Percentiles rank a stretch among this genome's conserved stretches.
phyloP scores from a whole-genome alignment of 2,797 vertebrate genomes.

The Psittacula echo region DNA sequence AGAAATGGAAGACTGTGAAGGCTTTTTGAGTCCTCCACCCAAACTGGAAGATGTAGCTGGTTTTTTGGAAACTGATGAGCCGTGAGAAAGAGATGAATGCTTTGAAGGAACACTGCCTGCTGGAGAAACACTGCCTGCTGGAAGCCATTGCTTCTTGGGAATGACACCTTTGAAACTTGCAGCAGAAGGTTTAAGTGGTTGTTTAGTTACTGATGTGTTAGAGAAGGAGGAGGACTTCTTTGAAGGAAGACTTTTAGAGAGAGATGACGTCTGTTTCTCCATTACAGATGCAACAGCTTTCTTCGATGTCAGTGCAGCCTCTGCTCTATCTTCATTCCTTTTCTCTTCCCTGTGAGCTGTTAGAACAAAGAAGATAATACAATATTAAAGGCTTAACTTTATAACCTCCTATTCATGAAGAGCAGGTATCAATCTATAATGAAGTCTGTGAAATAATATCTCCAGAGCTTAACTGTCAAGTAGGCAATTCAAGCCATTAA shows the following conservation, averaged over 20 bases:
- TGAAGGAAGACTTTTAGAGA: constrained; percentile 65
- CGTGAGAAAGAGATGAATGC: constrained; percentile 59
- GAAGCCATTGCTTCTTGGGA: constrained; percentile 70
- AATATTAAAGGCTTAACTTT: not conserved
- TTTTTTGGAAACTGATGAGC: constrained; percentile 65
- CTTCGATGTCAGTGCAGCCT: constrained; percentile 11
- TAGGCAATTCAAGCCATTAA: not conserved
- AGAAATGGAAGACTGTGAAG: constrained; percentile 37
- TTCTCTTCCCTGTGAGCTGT: constrained; percentile 79
- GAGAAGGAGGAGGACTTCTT: constrained; percentile 78
- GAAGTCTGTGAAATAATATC: not conserved
- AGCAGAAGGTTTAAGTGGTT: constrained; percentile 61
- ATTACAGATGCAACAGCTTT: constrained; percentile 39
- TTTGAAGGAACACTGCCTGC: constrained; percentile 54
- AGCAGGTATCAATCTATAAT: not conserved
- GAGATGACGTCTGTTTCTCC: constrained; percentile 61
- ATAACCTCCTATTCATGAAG: not conserved
- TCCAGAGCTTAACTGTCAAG: not conserved
- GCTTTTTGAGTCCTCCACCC: constrained; percentile 67
- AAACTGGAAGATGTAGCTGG: constrained; percentile 54
- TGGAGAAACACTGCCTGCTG: constrained; percentile 18
- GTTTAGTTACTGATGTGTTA: constrained; percentile 72
- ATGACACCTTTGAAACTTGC: constrained; percentile 65
- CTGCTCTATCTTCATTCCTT: constrained; percentile 65
- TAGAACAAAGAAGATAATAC: constrained; percentile 57